Evolutionary conservation across 1,140 invertebrate species (phyloP).

Genomic region (Hylaeus anthracinus): DNA sequence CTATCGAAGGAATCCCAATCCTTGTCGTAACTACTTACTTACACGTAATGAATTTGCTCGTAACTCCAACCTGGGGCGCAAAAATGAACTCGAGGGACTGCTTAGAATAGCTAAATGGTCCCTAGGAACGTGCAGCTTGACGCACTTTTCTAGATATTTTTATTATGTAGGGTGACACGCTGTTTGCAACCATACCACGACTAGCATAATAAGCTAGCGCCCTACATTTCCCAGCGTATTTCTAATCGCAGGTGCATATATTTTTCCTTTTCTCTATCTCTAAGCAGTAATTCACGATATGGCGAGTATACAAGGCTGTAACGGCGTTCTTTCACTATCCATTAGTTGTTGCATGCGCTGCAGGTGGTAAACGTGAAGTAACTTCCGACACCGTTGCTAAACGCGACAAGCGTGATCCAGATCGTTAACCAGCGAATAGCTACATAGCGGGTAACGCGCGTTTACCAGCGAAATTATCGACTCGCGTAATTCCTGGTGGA

Average conservation of each 20-base stretch:
- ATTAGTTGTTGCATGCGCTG: neutral
- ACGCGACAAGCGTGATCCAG: conserved; percentile 54
- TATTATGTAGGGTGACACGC: too few species aligned
- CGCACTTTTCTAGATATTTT: too few species aligned
- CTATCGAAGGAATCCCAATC: conserved; percentile 55
- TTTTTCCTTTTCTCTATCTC: neutral
- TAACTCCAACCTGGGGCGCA: neutral
- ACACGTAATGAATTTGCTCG: neutral
- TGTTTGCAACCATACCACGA: too few species aligned
- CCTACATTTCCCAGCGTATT: neutral
- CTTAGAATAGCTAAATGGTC: neutral
- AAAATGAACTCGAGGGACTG: too few species aligned
- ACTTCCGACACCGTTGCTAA: conserved; percentile 62
- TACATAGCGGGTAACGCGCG: neutral
- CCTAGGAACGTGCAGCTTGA: neutral
- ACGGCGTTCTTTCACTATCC: neutral
- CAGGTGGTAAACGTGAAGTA: conserved; percentile 41
- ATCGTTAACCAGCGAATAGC: conserved; percentile 48
- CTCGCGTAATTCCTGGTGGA: conserved; percentile 45
- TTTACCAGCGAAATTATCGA: neutral
- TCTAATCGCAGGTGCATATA: neutral
- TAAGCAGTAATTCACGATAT: neutral
- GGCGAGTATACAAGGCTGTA: neutral
- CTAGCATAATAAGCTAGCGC: too few species aligned
- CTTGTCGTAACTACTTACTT: conserved; percentile 33